A percentile compares a stretch with the other conserved stretches of the same genome.
Conservation (phyloP, 1,140 invertebrate genomes). For the Lasioglossum albipes region DNA sequence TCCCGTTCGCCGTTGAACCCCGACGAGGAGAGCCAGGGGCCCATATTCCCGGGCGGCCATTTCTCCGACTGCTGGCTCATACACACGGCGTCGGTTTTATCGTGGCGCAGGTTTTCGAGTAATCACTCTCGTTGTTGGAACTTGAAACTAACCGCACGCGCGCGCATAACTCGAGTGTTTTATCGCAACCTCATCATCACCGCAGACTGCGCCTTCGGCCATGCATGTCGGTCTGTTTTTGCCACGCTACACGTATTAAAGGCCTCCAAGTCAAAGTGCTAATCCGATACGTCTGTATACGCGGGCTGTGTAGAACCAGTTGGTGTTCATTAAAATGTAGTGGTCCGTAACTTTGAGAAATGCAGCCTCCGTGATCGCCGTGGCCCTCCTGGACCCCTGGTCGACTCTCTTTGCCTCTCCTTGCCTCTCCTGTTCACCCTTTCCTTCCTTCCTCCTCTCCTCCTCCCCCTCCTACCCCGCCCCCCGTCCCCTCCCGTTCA, state of each 20-base stretch:
- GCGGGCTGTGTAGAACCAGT: conserved; percentile 39
- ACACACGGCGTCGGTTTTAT: conserved; percentile 41
- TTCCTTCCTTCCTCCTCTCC: too few relatives aligned
- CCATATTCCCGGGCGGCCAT: neutral
- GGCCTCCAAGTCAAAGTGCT: conserved; percentile 52
- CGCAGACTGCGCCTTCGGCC: conserved; percentile 59
- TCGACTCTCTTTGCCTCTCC: too few relatives aligned
- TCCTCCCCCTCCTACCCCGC: neutral
- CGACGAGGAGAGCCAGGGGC: too few relatives aligned
- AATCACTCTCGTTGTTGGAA: conserved; percentile 58
- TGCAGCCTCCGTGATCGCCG: neutral
- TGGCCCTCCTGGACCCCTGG: neutral
- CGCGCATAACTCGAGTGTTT: conserved; percentile 63
- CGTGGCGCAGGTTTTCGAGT: conserved; percentile 51
- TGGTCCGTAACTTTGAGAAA: conserved; percentile 33
- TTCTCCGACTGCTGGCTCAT: neutral
- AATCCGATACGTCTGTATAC: conserved; percentile 59
- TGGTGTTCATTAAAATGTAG: conserved; percentile 34
- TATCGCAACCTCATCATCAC: conserved; percentile 62
- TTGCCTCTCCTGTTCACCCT: too few relatives aligned
- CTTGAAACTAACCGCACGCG: conserved; percentile 60
- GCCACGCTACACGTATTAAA: conserved; percentile 60
- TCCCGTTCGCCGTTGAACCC: too few relatives aligned
- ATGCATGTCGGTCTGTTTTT: conserved; percentile 63
- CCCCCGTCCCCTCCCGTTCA: neutral